These are phyloP conservation scores for Avahi laniger DNA, from an alignment of 2,797 vertebrate species.

Conservation along the genomic window DNA sequence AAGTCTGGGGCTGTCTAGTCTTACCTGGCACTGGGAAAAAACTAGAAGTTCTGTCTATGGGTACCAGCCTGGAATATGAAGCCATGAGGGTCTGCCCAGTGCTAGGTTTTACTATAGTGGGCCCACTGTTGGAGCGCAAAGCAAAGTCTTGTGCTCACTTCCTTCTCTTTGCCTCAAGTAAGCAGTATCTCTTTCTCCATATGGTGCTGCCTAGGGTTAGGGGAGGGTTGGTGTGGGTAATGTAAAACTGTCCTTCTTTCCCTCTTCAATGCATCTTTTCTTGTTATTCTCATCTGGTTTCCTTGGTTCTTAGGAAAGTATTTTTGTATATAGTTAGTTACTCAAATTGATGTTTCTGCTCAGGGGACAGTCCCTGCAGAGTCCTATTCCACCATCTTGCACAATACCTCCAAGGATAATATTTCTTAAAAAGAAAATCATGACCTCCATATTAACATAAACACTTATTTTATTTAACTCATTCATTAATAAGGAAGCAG, in stretches of 20 bases:
- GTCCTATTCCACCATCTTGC: not conserved
- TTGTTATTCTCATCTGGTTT: not conserved
- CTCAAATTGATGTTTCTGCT: not conserved
- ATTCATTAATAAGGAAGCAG: not conserved
- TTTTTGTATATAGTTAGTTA: not conserved
- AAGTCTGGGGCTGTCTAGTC: not conserved
- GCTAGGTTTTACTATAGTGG: not conserved
- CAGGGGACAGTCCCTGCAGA: not conserved
- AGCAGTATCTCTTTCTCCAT: not conserved
- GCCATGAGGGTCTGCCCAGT: not conserved
- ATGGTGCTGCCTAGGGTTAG: not conserved
- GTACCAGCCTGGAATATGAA: not conserved
- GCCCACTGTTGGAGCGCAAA: not conserved
- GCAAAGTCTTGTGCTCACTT: not conserved
- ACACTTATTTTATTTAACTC: not conserved
- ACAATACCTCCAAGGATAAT: too few relatives aligned
- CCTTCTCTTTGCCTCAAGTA: not conserved
- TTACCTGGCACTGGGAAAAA: not conserved
- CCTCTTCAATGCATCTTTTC: not conserved
- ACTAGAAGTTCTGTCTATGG: not conserved
- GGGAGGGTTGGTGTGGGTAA: not conserved
- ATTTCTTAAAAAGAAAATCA: slow-evolving; percentile 21
- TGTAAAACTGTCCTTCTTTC: not conserved
- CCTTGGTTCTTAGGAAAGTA: not conserved
- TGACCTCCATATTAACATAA: not conserved